These are phyloP conservation scores for Brachyhypopomus gauderio DNA, from an alignment of 2,113 vertebrate species.

Conservation along the genomic window DNA sequence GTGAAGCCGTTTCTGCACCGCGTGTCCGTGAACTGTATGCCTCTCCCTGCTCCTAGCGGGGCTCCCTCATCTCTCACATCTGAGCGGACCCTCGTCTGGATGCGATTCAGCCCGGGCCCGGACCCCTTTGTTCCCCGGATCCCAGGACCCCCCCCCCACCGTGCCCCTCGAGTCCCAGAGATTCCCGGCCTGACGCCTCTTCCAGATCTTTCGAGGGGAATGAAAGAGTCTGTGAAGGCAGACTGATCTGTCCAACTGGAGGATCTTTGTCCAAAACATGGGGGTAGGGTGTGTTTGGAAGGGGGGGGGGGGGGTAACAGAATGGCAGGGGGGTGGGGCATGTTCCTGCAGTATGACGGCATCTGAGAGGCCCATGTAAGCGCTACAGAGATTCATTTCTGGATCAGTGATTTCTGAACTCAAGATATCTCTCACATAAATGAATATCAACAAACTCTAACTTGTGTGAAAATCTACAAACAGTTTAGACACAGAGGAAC, in stretches of 20 bases:
- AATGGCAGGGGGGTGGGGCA: conserved; percentile 17
- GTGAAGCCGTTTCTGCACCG: conserved; percentile 71
- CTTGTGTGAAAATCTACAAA: too few relatives aligned
- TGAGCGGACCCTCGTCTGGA: conserved; percentile 78
- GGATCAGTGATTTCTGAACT: too few relatives aligned
- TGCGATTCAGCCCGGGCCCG: conserved; percentile 69
- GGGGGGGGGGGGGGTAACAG: conserved; percentile 28
- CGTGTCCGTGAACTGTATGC: conserved; percentile 59
- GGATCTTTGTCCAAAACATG: conserved; percentile 63
- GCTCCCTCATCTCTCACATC: conserved; percentile 71
- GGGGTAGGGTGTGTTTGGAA: conserved; percentile 1
- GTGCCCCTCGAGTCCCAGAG: conserved; percentile 74
- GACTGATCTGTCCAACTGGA: conserved; percentile 68
- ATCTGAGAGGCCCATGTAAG: not conserved
- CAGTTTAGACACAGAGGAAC: too few relatives aligned
- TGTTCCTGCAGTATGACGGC: conserved; percentile 13
- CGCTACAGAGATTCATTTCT: too few relatives aligned
- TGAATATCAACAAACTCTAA: too few relatives aligned
- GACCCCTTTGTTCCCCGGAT: conserved; percentile 74
- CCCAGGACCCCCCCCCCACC: conserved; percentile 62
- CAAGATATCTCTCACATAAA: not conserved
- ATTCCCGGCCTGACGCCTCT: conserved; percentile 73
- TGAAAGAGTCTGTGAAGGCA: conserved; percentile 54
- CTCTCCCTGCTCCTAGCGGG: conserved; percentile 54
- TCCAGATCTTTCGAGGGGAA: conserved; percentile 70